phyloP scores from a whole-genome alignment of 2,888 invertebrate genomes.

The Caenorhabditis zanzibari region DNA sequence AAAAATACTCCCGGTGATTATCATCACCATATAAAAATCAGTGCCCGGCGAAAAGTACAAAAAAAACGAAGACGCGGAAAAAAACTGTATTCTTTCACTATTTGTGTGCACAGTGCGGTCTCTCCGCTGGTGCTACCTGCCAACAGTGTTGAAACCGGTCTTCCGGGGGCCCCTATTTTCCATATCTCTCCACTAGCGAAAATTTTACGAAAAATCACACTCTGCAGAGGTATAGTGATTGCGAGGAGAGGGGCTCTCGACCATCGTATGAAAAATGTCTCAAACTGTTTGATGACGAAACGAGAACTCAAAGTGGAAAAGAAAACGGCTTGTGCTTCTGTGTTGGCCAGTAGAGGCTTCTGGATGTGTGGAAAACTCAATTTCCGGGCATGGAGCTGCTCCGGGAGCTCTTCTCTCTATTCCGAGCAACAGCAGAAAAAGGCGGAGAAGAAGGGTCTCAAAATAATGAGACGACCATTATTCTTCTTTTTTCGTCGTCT shows the following conservation, averaged over 20 bases:
- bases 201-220: constrained; percentile 32
- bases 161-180: constrained; percentile 13
- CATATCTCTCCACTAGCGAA: constrained; percentile 1
- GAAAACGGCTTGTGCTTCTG: constrained; percentile 14
- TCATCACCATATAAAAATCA: no score
- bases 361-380: constrained; percentile 52
- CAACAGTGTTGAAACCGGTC: constrained; percentile 47
- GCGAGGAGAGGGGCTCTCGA: background rate
- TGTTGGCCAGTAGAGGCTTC: background rate
- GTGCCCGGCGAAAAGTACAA: background rate
- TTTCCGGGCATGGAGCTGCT: constrained; percentile 55
- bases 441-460: constrained; percentile 11
- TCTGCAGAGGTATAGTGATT: background rate
- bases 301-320: background rate
- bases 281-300: background rate
- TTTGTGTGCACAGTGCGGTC: constrained; percentile 22
- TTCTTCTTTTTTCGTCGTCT: background rate
- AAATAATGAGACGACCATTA: constrained; percentile 16
- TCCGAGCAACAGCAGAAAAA: background rate
- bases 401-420: background rate
- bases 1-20: no score
- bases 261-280: no score
- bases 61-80: constrained; percentile 16
- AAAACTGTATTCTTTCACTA: background rate
- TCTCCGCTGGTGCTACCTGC: constrained; percentile 30